phyloP scores from a whole-genome alignment of 53 echinoderm and acorn worm species.

The Echinarachnius parma region DNA sequence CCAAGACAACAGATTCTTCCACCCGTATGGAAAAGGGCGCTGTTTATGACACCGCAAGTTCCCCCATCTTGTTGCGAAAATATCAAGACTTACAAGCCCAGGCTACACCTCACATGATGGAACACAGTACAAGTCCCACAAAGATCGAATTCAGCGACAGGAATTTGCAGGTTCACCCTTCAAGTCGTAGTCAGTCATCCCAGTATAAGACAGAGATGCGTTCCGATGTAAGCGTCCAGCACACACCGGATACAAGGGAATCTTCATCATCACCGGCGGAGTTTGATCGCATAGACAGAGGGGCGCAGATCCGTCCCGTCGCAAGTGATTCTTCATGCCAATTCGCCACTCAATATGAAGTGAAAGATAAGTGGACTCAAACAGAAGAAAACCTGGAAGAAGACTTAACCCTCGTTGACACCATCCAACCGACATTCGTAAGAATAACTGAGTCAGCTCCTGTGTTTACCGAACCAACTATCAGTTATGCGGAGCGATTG shows the following conservation, averaged over 20 bases:
- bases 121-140: not conserved
- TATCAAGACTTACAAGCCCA: too few relatives aligned
- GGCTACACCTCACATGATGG: too few relatives aligned
- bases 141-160: slow-evolving; percentile 41
- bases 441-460: not conserved
- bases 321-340: not conserved
- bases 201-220: too few relatives aligned
- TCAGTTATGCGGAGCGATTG: slow-evolving; percentile 23
- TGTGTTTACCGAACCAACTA: not conserved
- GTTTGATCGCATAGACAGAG: slow-evolving; percentile 15
- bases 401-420: not conserved
- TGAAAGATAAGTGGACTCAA: slow-evolving; percentile 2
- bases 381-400: not conserved
- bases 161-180: slow-evolving; percentile 62
- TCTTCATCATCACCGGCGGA: slow-evolving; percentile 5
- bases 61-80: too few relatives aligned
- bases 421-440: slow-evolving; percentile 7
- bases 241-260: not conserved
- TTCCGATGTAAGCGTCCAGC: slow-evolving; percentile 15
- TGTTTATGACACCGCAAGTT: too few relatives aligned
- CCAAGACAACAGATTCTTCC: too few relatives aligned
- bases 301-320: slow-evolving; percentile 15
- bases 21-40: too few relatives aligned
- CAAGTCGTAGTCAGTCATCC: too few relatives aligned
- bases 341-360: not conserved